Evolutionary conservation across 2,113 vertebrate species (phyloP).

Genomic region (Epinephelus lanceolatus): DNA sequence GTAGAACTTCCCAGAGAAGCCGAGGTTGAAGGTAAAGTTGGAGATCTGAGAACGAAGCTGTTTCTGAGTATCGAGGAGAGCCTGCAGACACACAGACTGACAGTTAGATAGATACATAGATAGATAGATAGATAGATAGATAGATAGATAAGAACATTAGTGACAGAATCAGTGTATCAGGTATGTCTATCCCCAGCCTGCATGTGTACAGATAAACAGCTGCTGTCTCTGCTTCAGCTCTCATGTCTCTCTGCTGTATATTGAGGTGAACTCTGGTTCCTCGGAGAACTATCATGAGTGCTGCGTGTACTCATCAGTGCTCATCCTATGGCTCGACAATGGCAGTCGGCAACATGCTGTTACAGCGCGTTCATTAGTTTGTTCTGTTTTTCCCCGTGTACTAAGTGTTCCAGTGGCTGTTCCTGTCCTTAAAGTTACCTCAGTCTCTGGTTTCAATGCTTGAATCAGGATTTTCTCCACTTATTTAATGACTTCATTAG

Average conservation of each 20-base stretch:
- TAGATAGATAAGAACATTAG: constrained; percentile 31
- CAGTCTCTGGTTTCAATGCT: constrained; percentile 58
- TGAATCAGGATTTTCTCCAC: constrained; percentile 86
- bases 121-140: constrained; percentile 31
- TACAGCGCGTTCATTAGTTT: constrained; percentile 1
- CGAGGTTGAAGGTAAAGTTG: constrained; percentile 86
- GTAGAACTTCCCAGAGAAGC: constrained; percentile 86
- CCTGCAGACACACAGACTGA: constrained; percentile 64
- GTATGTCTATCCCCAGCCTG: constrained; percentile 25
- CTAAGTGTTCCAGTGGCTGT: constrained; percentile 13
- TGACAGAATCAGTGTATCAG: constrained; percentile 14
- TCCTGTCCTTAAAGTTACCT: constrained; percentile 44
- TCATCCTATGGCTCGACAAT: constrained; percentile 21
- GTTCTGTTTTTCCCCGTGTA: background rate
- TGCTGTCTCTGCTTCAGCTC: constrained; percentile 23
- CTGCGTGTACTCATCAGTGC: constrained; percentile 3
- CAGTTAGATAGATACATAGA: constrained; percentile 36
- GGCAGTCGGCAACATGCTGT: constrained; percentile 7
- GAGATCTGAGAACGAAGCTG: constrained; percentile 83
- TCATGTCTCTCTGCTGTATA: constrained; percentile 26
- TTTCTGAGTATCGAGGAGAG: constrained; percentile 83
- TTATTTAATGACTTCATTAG: constrained; percentile 98
- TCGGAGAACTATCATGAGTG: constrained; percentile 14
- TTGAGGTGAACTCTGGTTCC: constrained; percentile 33
- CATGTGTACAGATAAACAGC: constrained; percentile 26